Evolutionary conservation across 2,797 vertebrate genomes (phyloP).

Genomic region (Poeciliopsis infans): DNA sequence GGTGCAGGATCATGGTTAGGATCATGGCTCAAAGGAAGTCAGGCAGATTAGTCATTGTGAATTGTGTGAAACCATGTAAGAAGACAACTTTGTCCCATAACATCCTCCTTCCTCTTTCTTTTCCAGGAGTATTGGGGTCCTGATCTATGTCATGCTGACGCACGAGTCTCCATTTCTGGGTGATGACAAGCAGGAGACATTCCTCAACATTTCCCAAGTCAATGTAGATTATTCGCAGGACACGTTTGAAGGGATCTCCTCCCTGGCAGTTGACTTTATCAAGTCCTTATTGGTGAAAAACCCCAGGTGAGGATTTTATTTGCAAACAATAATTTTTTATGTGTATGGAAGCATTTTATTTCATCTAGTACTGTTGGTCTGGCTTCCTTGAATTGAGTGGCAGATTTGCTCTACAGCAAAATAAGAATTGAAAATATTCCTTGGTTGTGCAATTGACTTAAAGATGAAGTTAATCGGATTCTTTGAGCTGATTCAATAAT

Average conservation of each 20-base stretch:
- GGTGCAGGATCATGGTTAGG: neutral
- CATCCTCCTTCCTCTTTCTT: neutral
- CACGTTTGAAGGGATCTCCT: slow-evolving; percentile 82
- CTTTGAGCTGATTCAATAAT: neutral
- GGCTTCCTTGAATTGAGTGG: neutral
- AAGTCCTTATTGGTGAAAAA: slow-evolving; percentile 81
- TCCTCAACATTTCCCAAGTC: slow-evolving; percentile 86
- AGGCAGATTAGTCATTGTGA: neutral
- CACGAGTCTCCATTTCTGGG: slow-evolving; percentile 86
- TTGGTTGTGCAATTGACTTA: neutral
- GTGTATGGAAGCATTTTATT: neutral
- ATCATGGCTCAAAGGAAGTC: neutral
- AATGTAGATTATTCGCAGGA: slow-evolving; percentile 83
- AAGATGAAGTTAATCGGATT: neutral
- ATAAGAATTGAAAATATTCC: neutral
- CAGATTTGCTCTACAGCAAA: neutral
- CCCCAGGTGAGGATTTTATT: slow-evolving; percentile 77
- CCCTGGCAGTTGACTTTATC: slow-evolving; percentile 84
- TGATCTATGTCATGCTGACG: slow-evolving; percentile 86
- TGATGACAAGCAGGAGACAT: slow-evolving; percentile 84
- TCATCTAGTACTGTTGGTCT: neutral
- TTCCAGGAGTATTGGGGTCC: slow-evolving; percentile 82
- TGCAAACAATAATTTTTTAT: neutral
- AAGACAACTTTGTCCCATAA: slow-evolving; percentile 16
- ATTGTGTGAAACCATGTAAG: neutral